A percentile compares a stretch with the other conserved stretches of the same genome.
These are phyloP conservation scores for Drosophila greeni DNA, from an alignment of 2,888 invertebrate species.

Conservation along the genomic window DNA sequence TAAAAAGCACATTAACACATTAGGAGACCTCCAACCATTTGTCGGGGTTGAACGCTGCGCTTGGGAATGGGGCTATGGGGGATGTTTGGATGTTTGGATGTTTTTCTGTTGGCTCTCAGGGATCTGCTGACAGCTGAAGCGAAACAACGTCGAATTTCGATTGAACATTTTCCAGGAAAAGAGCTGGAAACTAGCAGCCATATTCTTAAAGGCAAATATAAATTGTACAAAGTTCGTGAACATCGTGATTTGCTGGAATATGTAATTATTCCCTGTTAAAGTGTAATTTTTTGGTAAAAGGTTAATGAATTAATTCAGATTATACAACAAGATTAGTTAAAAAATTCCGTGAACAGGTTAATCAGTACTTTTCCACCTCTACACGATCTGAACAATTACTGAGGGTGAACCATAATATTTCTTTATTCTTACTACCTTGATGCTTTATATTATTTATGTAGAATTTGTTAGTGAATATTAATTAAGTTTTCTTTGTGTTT, in stretches of 20 bases:
- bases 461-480: no score
- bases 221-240: background rate
- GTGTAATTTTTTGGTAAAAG: background rate
- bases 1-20: constrained; percentile 77
- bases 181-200: background rate
- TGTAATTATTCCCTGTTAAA: background rate
- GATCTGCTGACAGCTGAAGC: constrained; percentile 59
- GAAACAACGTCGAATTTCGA: constrained; percentile 38
- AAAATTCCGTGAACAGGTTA: background rate
- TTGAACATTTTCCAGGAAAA: background rate
- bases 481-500: no score
- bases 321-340: background rate
- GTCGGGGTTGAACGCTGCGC: constrained; percentile 10
- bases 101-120: background rate
- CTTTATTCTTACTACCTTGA: no score
- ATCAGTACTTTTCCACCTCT: no score
- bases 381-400: no score
- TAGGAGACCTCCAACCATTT: constrained; percentile 36
- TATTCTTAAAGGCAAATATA: background rate
- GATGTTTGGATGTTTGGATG: constrained; percentile 9
- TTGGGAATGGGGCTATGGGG: constrained; percentile 4
- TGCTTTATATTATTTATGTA: no score
- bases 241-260: background rate
- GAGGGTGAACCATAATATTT: no score
- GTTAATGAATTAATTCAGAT: background rate